Base-by-base conservation (phyloP, 2,797 vertebrate species). In the Micropoecilia bifurca region DNA sequence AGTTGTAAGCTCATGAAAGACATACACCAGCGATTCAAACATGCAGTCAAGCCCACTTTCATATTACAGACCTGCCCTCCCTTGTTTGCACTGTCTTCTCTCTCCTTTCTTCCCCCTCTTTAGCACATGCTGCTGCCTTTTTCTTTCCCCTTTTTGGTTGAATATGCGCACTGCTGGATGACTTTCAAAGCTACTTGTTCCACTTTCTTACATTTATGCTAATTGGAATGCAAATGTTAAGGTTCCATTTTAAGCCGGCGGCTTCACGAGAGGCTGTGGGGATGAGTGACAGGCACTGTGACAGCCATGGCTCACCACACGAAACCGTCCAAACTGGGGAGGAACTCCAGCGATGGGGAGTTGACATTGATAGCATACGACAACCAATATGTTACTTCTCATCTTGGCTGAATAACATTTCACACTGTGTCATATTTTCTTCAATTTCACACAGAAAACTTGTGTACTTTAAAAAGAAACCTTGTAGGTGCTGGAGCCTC, bases 151-250 rank as follows among this genome's bases (percentile, higher is more conserved):
- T 77, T 79, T 75, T 84, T 90, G 84, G 80, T 91, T 91, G 85
- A 92, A 90, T 88, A 88, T 87, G 85, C 78, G 90, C 82, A 92
- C 92, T 90, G 91, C 94, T 93, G 92, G 87, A 90, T 95, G 92
- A 94, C 92, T 96, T 95, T 95, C 90, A 96, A 94, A 94, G 93
- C 90, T 80, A 88, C 93, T 95, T 93, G 91, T 95, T 95, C 94
- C 91, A 92, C 92, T 93, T 91, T 90, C 90, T 91, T 92, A 92
- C 90, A 90, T 95, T 95, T 95, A 95, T 94, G 93, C 89, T 93
- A 94, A 95, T 95, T 94, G 89, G 87, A 94, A 95, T 94, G 94
- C 94, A 96, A 95, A 96, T 95, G 87, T 85, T 79, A 75, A 88
- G 80, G 89, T 93, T 93, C 86, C 85, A 80, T 93, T 95, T 94